These are phyloP conservation scores for Drosophila aff. DNA, from an alignment of 1,140 invertebrate genomes.

Conservation along the genomic window DNA sequence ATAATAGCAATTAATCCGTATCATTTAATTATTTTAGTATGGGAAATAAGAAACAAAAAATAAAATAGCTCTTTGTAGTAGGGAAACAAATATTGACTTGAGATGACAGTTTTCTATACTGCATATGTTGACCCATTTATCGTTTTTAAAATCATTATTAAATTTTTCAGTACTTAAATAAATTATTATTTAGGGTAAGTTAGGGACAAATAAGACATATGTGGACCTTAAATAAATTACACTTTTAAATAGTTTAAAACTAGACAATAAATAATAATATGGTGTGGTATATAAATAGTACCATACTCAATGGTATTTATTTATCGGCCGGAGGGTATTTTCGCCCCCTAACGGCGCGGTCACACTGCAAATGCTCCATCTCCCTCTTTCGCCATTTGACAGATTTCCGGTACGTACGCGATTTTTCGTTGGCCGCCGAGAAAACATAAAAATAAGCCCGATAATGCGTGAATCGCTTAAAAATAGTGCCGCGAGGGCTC, in stretches of 20 bases:
- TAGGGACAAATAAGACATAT: too few species aligned
- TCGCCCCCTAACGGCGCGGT: background rate
- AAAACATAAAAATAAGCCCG: conserved; percentile 53
- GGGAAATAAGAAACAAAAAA: too few species aligned
- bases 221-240: background rate
- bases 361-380: conserved; percentile 9
- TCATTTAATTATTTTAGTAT: too few species aligned
- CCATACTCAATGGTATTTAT: background rate
- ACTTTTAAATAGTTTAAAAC: background rate
- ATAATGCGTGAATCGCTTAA: conserved; percentile 1
- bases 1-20: too few species aligned
- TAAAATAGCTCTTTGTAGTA: too few species aligned
- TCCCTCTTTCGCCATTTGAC: conserved; percentile 83
- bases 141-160: too few species aligned
- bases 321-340: background rate
- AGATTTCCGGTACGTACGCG: conserved; percentile 85
- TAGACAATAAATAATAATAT: background rate
- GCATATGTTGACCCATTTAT: too few species aligned
- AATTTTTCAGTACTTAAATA: too few species aligned
- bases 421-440: conserved; percentile 54
- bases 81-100: too few species aligned
- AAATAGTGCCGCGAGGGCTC: conserved; percentile 18
- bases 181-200: too few species aligned
- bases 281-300: background rate
- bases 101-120: too few species aligned